A percentile compares a stretch with the other conserved stretches of the same genome.
phyloP scores from a whole-genome alignment of 2,113 vertebrate species.

The Pteruthius melanotis region DNA sequence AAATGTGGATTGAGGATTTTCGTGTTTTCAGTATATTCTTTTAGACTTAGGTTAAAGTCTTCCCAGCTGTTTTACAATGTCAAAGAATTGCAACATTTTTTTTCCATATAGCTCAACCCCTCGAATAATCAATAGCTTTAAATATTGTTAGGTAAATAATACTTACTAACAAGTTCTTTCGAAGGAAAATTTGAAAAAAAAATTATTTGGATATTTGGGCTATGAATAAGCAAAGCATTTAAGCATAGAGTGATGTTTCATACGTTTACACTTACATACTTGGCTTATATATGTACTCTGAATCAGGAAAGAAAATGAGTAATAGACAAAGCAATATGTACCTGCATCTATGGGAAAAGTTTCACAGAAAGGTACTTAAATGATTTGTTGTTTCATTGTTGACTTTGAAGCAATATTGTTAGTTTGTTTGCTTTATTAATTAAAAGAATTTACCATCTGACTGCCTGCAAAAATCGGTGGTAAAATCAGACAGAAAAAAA shows the following conservation, averaged over 20 bases:
- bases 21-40: background rate
- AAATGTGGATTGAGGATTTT: background rate
- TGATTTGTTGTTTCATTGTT: background rate
- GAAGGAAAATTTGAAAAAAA: constrained; percentile 2
- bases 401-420: background rate
- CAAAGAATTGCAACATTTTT: background rate
- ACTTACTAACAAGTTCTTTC: background rate
- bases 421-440: background rate
- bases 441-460: background rate
- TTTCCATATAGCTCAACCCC: background rate
- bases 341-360: background rate
- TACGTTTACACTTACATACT: background rate
- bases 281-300: background rate
- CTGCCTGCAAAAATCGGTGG: background rate
- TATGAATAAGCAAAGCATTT: background rate
- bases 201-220: background rate
- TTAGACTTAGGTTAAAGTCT: background rate
- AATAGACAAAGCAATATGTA: background rate
- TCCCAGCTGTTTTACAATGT: background rate
- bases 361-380: background rate
- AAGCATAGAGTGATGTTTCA: background rate
- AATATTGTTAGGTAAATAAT: background rate
- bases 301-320: background rate
- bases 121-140: background rate
- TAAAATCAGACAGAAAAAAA: background rate